A percentile compares a stretch with the other conserved stretches of the same genome.
phyloP scores from a whole-genome alignment of 1,140 invertebrate species.

The Cherax quadricarinatus region DNA sequence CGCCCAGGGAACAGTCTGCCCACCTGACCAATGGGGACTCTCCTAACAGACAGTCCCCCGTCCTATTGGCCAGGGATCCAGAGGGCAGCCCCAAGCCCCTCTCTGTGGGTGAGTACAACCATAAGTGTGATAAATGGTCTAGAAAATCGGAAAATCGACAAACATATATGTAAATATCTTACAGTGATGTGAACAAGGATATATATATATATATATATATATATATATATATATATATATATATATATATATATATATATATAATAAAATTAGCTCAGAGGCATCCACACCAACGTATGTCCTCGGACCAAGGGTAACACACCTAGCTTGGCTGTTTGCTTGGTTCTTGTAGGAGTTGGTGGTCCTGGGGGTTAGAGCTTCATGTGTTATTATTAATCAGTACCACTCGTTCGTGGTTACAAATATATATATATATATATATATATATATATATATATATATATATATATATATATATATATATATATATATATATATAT shows the following conservation, averaged over 20 bases:
- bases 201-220: conserved; percentile 19
- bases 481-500: neutral
- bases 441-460: conserved; percentile 37
- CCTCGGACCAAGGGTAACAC: too few relatives aligned
- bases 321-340: too few relatives aligned
- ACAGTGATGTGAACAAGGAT: neutral
- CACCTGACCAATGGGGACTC: conserved; percentile 70
- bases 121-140: neutral
- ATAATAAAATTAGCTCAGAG: too few relatives aligned
- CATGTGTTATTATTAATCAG: too few relatives aligned
- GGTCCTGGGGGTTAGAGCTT: too few relatives aligned
- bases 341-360: too few relatives aligned
- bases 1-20: conserved; percentile 48
- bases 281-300: too few relatives aligned
- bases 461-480: neutral
- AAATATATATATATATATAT: conserved; percentile 24
- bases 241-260: neutral
- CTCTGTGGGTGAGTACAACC: conserved; percentile 54
- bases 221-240: conserved; percentile 37
- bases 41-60: conserved; percentile 60
- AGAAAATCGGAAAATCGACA: neutral
- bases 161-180: neutral
- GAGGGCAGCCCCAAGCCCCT: conserved; percentile 59
- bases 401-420: too few relatives aligned
- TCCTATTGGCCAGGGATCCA: conserved; percentile 62